Evolutionary conservation across 2,888 invertebrate species (phyloP).

Genomic region (Cryptus armator): DNA sequence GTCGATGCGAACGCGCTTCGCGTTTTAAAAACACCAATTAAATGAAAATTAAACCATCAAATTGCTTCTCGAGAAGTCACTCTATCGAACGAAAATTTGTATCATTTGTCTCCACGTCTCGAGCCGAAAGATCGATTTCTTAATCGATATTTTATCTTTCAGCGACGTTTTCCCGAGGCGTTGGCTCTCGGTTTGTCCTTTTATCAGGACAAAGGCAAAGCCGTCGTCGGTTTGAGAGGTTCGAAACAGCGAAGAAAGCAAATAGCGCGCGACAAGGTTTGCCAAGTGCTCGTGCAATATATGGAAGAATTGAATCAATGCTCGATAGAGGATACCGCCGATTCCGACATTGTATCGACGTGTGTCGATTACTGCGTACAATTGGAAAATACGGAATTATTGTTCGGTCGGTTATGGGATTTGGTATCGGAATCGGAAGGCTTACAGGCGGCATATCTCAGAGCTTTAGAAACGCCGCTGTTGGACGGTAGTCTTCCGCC

Average conservation of each 20-base stretch:
- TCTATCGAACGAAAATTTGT: too few relatives aligned
- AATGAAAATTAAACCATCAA: too few relatives aligned
- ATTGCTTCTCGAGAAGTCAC: too few relatives aligned
- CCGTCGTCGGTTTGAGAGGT: conserved; percentile 87
- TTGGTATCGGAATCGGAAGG: conserved; percentile 87
- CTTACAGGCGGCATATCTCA: conserved; percentile 89
- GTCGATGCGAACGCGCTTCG: too few relatives aligned
- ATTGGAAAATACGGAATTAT: conserved; percentile 84
- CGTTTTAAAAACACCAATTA: too few relatives aligned
- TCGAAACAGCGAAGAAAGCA: conserved; percentile 85
- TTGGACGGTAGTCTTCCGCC: conserved; percentile 86
- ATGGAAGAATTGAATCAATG: conserved; percentile 82
- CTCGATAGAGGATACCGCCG: conserved; percentile 75
- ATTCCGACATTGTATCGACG: conserved; percentile 80
- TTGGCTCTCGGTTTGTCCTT: conserved; percentile 88
- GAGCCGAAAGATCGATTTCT: neutral
- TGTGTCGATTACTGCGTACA: conserved; percentile 84
- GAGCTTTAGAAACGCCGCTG: conserved; percentile 88
- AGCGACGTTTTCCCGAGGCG: conserved; percentile 87
- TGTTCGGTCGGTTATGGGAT: conserved; percentile 87
- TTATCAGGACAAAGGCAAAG: conserved; percentile 88
- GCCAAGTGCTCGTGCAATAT: conserved; percentile 82
- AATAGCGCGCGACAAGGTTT: conserved; percentile 84
- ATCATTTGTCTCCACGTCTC: too few relatives aligned
- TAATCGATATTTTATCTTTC: conserved; percentile 57